Percentiles rank a stretch among this genome's conserved stretches.
These are phyloP conservation scores for Alcedo atthis DNA, from an alignment of 2,797 vertebrate species.

Conservation along the genomic window DNA sequence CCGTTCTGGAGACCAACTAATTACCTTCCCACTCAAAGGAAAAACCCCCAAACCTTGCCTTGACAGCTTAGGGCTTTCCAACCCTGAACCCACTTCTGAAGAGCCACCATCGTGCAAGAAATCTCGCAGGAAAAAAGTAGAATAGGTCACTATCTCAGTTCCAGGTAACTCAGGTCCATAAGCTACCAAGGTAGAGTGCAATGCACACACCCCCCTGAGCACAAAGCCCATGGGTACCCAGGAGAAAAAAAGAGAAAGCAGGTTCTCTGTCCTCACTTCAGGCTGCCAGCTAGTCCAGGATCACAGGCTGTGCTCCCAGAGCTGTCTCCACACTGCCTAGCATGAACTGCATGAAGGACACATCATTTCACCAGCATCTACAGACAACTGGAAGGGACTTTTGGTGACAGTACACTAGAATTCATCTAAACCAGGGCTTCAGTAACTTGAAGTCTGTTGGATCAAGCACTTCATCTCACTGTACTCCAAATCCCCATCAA, in stretches of 20 bases:
- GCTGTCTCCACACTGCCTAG: not conserved
- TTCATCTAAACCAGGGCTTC: not conserved
- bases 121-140: not conserved
- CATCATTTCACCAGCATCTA: not conserved
- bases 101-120: not conserved
- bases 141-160: accelerated
- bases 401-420: not conserved
- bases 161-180: not conserved
- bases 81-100: not conserved
- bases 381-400: not conserved
- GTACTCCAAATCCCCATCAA: not conserved
- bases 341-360: not conserved
- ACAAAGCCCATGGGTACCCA: not conserved
- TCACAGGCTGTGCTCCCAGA: not conserved
- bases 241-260: not conserved
- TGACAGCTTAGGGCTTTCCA: not conserved
- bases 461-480: not conserved
- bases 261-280: not conserved
- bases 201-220: not conserved
- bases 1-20: not conserved
- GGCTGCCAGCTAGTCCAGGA: not conserved
- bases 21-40: not conserved
- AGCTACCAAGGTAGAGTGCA: not conserved
- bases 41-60: not conserved
- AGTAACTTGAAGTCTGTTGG: not conserved